phyloP scores from a whole-genome alignment of 2,888 invertebrate species.

The Standfussiana lucernea region DNA sequence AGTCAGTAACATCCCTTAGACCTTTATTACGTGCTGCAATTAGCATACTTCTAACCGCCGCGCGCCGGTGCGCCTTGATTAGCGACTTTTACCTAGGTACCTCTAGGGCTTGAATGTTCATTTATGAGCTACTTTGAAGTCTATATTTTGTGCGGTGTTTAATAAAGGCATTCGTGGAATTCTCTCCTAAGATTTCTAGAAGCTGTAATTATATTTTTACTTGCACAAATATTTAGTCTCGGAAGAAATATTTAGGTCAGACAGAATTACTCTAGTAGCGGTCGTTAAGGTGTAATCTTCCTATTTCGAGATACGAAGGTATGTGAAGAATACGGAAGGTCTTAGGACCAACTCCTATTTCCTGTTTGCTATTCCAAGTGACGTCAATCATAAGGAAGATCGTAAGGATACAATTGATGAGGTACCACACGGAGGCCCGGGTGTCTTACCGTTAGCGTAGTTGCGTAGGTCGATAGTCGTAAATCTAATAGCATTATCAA shows the following conservation, averaged over 20 bases:
- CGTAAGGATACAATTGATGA: slow-evolving; percentile 34
- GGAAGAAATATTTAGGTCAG: slow-evolving; percentile 43
- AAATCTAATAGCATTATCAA: slow-evolving; percentile 18
- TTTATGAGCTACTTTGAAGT: slow-evolving; percentile 33
- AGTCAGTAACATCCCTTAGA: slow-evolving; percentile 41
- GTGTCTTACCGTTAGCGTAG: slow-evolving; percentile 9
- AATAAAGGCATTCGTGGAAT: slow-evolving; percentile 7
- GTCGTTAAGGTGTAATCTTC: slow-evolving; percentile 18
- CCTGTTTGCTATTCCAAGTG: slow-evolving; percentile 13
- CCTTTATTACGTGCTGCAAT: slow-evolving; percentile 53
- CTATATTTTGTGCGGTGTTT: slow-evolving; percentile 13
- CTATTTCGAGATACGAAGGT: background rate
- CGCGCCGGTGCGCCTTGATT: slow-evolving; percentile 43
- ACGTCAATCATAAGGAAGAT: slow-evolving; percentile 23
- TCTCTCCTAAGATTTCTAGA: slow-evolving; percentile 8
- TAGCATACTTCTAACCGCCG: slow-evolving; percentile 53
- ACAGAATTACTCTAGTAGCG: slow-evolving; percentile 13
- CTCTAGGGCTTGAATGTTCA: slow-evolving; percentile 40
- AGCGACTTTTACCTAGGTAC: slow-evolving; percentile 50
- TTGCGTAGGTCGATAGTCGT: slow-evolving; percentile 1
- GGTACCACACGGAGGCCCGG: slow-evolving; percentile 3
- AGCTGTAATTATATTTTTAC: slow-evolving; percentile 40
- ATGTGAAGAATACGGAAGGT: slow-evolving; percentile 4
- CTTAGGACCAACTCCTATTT: slow-evolving; percentile 17
- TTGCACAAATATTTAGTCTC: slow-evolving; percentile 44